Percentiles rank a stretch among this genome's conserved stretches.
Evolutionary conservation across 1,140 invertebrate species (phyloP).

Genomic region (Drosophila lacteicornis): DNA sequence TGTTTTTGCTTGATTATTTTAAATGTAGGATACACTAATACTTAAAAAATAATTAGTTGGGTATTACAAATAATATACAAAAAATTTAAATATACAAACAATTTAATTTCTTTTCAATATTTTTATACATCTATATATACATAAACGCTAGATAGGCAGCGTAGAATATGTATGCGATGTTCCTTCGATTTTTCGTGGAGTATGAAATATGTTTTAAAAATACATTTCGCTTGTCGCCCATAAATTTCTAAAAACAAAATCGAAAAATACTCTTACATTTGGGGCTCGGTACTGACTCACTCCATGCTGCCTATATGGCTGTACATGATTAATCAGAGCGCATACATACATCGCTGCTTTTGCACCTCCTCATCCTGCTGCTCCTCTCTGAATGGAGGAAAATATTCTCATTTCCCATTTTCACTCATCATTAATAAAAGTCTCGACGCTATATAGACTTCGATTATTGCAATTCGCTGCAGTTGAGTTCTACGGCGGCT

Average conservation of each 20-base stretch:
- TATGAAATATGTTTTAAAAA: constrained; percentile 74
- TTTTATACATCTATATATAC: constrained; percentile 1
- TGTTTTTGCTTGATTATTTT: neutral
- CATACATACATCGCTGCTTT: constrained; percentile 25
- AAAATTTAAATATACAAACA: neutral
- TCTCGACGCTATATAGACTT: constrained; percentile 69
- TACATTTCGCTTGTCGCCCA: constrained; percentile 70
- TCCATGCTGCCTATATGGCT: constrained; percentile 43
- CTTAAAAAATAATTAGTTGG: too few relatives aligned
- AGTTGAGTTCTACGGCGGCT: constrained; percentile 50
- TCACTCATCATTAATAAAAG: constrained; percentile 82
- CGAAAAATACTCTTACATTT: constrained; percentile 61
- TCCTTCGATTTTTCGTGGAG: constrained; percentile 51
- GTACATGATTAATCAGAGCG: constrained; percentile 54
- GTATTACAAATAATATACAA: too few relatives aligned
- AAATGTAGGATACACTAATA: too few relatives aligned
- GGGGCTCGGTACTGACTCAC: constrained; percentile 45
- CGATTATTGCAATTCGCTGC: constrained; percentile 68
- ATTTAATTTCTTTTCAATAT: neutral
- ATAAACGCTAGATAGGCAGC: constrained; percentile 14
- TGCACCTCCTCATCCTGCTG: neutral
- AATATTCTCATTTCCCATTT: constrained; percentile 72
- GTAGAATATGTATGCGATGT: constrained; percentile 20
- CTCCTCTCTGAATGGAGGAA: neutral
- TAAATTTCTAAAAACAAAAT: constrained; percentile 70